Conservation (phyloP, 2,797 vertebrate genomes). For the Vultur gryphus region DNA sequence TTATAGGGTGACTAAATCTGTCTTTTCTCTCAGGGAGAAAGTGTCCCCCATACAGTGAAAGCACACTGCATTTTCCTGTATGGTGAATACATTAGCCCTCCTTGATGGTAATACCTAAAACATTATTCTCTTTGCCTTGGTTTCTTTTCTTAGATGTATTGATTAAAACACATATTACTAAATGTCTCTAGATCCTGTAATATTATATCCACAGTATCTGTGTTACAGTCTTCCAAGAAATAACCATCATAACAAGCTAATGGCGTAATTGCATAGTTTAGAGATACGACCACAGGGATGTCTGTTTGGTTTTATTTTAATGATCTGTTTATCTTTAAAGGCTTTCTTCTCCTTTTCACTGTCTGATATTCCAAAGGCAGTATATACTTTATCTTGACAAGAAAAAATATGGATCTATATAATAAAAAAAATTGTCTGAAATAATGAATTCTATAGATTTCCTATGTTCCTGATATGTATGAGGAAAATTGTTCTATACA, state of each 20-base stretch:
- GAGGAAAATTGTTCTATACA: neutral
- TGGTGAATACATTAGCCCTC: neutral
- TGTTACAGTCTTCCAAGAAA: neutral
- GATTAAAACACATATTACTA: neutral
- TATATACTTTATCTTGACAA: neutral
- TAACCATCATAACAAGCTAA: neutral
- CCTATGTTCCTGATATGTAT: neutral
- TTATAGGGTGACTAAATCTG: neutral
- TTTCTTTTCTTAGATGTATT: neutral
- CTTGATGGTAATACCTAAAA: neutral
- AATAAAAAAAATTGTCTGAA: neutral
- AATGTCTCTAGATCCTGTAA: neutral
- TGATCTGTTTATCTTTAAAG: neutral
- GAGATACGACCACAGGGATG: neutral
- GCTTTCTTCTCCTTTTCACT: neutral
- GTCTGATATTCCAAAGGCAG: neutral
- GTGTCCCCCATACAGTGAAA: neutral
- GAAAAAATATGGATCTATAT: neutral
- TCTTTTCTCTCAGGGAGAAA: neutral
- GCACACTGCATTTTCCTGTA: neutral
- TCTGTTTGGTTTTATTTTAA: neutral
- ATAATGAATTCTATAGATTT: slow-evolving; percentile 7
- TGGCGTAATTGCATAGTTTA: neutral
- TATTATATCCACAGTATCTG: neutral
- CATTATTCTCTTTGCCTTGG: neutral